Percentiles rank a stretch among this genome's conserved stretches.
Evolutionary conservation across 2,888 invertebrate genomes (phyloP).

Genomic region (Monoplex corrugatus): DNA sequence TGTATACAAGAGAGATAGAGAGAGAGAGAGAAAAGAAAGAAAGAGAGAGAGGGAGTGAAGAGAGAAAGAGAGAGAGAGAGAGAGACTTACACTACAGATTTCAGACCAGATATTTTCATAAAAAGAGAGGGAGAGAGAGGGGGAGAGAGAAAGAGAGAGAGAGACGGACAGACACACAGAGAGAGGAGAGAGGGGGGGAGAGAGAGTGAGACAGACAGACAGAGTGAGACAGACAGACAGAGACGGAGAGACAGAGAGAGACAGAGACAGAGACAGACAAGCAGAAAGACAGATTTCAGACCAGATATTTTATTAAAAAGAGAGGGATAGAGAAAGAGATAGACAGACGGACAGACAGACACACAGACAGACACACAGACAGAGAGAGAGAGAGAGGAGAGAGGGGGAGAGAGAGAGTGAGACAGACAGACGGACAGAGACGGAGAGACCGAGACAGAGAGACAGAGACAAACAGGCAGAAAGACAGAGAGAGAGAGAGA

Average conservation of each 20-base stretch:
- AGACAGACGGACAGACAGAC: background rate
- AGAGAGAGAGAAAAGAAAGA: background rate
- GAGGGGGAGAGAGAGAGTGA: background rate
- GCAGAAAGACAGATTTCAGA: background rate
- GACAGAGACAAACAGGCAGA: background rate
- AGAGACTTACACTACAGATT: no score
- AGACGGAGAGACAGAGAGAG: background rate
- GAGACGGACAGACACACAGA: background rate
- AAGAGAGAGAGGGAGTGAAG: background rate
- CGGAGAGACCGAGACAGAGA: background rate
- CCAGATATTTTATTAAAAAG: no score
- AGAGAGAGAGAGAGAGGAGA: background rate
- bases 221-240: background rate
- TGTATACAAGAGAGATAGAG: background rate
- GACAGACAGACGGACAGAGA: background rate
- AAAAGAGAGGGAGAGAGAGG: background rate
- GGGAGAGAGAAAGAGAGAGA: slow-evolving; percentile 3
- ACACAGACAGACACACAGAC: background rate
- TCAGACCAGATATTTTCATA: no score
- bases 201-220: background rate
- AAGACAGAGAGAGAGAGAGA: background rate
- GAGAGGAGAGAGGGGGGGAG: background rate
- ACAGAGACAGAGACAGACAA: background rate
- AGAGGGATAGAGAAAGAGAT: background rate
- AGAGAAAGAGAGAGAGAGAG: background rate